These are phyloP conservation scores for Chalcis sispes DNA, from an alignment of 2,888 invertebrate species.

Conservation along the genomic window DNA sequence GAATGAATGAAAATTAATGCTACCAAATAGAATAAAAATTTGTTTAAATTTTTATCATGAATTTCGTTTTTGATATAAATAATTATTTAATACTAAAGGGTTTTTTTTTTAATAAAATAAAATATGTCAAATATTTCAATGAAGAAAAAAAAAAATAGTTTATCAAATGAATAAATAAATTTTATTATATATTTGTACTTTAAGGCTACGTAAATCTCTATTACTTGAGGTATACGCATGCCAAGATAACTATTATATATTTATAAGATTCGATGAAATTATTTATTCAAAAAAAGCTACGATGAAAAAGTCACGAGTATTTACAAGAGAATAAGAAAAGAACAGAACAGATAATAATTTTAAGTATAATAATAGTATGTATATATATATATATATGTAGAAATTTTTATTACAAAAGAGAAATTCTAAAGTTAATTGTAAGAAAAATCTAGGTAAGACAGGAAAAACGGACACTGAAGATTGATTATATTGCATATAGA, in stretches of 20 bases:
- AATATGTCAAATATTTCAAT: too few relatives aligned
- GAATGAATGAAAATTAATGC: too few relatives aligned
- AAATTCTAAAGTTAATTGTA: slow-evolving; percentile 28
- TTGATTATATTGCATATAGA: not conserved
- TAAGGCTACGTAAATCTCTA: slow-evolving; percentile 17
- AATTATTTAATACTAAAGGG: too few relatives aligned
- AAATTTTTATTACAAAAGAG: slow-evolving; percentile 21
- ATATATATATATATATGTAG: too few relatives aligned
- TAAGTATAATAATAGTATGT: slow-evolving; percentile 13
- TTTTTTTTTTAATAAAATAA: not conserved
- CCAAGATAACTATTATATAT: not conserved
- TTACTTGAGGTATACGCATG: slow-evolving; percentile 30
- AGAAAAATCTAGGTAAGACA: slow-evolving; percentile 23
- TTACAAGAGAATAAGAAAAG: slow-evolving; percentile 36
- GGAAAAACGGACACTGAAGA: slow-evolving; percentile 31
- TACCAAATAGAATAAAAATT: not conserved
- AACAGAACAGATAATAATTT: slow-evolving; percentile 15
- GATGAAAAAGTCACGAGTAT: slow-evolving; percentile 28
- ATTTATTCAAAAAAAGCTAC: slow-evolving; percentile 16
- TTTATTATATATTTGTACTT: slow-evolving; percentile 4
- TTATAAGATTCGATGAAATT: slow-evolving; percentile 4
- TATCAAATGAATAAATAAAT: not conserved
- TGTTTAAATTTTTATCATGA: too few relatives aligned
- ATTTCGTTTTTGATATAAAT: too few relatives aligned
- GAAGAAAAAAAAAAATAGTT: too few relatives aligned